Conservation (phyloP, 2,797 vertebrate species). For the Typhlichthys eigenmanni region DNA sequence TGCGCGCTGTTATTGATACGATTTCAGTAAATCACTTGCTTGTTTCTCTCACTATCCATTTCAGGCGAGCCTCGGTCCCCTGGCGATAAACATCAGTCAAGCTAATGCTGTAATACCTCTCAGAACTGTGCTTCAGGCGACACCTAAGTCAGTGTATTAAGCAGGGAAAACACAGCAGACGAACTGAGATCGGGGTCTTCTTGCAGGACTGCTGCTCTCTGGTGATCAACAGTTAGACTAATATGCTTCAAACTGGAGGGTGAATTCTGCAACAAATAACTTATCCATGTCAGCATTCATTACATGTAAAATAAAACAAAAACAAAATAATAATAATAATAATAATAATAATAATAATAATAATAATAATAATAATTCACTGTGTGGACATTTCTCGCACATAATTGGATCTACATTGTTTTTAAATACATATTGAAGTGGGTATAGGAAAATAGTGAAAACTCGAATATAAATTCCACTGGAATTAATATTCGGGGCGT, state of each 20-base stretch:
- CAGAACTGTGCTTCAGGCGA: slow-evolving; percentile 59
- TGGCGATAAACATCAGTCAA: slow-evolving; percentile 60
- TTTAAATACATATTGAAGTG: no score
- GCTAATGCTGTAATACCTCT: slow-evolving; percentile 60
- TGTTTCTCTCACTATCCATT: slow-evolving; percentile 58
- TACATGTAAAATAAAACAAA: no score
- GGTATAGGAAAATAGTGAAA: no score
- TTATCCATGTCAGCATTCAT: no score
- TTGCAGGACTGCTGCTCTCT: slow-evolving; percentile 47
- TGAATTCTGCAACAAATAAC: no score
- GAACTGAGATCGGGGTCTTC: slow-evolving; percentile 59
- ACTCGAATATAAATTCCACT: no score
- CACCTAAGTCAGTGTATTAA: slow-evolving; percentile 69
- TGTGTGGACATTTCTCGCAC: no score
- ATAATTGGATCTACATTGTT: no score
- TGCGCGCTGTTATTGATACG: slow-evolving; percentile 1
- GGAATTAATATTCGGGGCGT: no score
- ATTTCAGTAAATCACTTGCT: slow-evolving; percentile 38
- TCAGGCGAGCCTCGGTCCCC: slow-evolving; percentile 46
- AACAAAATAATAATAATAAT: no score
- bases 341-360: no score
- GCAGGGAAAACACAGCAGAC: slow-evolving; percentile 51
- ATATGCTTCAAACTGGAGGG: slow-evolving; percentile 3
- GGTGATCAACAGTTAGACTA: slow-evolving; percentile 49
- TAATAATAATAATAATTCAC: no score